Evolutionary conservation across 2,888 invertebrate genomes (phyloP).

Genomic region (Sinodicranocentrus sp.): DNA sequence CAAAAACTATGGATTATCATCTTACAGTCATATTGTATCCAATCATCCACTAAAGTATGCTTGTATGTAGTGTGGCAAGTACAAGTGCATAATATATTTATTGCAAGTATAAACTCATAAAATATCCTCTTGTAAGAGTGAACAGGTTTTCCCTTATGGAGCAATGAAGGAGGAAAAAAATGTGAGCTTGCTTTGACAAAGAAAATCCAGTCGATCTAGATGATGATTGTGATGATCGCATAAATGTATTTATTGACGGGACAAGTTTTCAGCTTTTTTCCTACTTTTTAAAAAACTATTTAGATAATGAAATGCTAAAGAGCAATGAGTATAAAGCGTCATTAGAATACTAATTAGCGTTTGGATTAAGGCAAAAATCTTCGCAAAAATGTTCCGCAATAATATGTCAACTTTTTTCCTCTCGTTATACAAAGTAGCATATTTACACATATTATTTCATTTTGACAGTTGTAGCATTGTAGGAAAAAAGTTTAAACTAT

Average conservation of each 20-base stretch:
- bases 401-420: slow-evolving; percentile 42
- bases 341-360: slow-evolving; percentile 60
- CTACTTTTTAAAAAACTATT: slow-evolving; percentile 26
- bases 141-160: slow-evolving; percentile 29
- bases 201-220: slow-evolving; percentile 25
- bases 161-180: slow-evolving; percentile 17
- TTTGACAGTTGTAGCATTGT: too few species aligned
- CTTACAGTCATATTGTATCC: too few species aligned
- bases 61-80: background rate
- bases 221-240: slow-evolving; percentile 34
- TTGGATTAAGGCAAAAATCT: slow-evolving; percentile 2
- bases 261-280: slow-evolving; percentile 30
- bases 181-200: slow-evolving; percentile 4
- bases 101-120: slow-evolving; percentile 1
- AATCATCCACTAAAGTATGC: background rate
- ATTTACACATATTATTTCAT: too few species aligned
- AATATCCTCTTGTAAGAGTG: background rate
- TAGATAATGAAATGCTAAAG: slow-evolving; percentile 48
- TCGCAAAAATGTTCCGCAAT: slow-evolving; percentile 40
- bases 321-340: slow-evolving; percentile 20
- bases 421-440: too few species aligned
- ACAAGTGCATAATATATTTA: slow-evolving; percentile 26
- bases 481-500: too few species aligned
- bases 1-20: too few species aligned
- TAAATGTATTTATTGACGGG: slow-evolving; percentile 42